Percentiles rank a stretch among this genome's conserved stretches.
phyloP scores from a whole-genome alignment of 30 jellyfish, hydroid and myxozoan species.

The Phacellophora camtschatica region DNA sequence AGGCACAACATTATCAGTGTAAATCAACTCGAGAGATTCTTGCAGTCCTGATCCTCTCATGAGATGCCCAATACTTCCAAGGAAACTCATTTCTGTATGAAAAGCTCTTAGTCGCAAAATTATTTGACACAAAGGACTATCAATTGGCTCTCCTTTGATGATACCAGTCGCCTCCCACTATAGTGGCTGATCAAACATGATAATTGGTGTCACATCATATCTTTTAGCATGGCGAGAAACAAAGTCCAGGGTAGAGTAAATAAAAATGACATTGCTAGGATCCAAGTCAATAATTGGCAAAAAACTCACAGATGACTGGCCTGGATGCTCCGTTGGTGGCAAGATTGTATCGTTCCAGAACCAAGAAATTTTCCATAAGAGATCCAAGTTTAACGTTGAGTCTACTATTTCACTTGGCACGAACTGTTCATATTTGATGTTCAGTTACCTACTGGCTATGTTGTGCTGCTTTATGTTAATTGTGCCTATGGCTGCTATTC shows the following conservation, averaged over 20 bases:
- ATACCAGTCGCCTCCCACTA: constrained; percentile 41
- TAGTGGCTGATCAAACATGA: constrained; percentile 55
- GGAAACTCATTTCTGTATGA: no score
- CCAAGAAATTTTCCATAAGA: constrained; percentile 15
- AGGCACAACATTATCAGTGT: constrained; percentile 46
- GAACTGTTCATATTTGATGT: constrained; percentile 4
- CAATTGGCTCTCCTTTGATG: constrained; percentile 13
- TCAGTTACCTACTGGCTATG: constrained; percentile 2
- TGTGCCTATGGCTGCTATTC: constrained; percentile 10
- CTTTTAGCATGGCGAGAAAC: constrained; percentile 27
- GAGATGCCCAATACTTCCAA: no score
- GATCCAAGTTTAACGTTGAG: constrained; percentile 3
- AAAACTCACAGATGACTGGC: constrained; percentile 13
- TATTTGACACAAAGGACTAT: no score
- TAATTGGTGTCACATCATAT: constrained; percentile 32
- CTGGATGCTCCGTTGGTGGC: constrained; percentile 39
- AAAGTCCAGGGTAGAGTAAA: constrained; percentile 20
- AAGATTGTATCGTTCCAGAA: constrained; percentile 25
- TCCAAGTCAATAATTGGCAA: constrained; percentile 22
- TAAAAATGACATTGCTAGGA: constrained; percentile 24
- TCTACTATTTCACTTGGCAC: constrained; percentile 8
- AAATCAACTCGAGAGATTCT: no score
- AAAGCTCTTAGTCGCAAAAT: no score
- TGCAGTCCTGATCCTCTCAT: no score
- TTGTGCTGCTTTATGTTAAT: constrained; percentile 21